A percentile compares a stretch with the other conserved stretches of the same genome.
Evolutionary conservation across 2,888 invertebrate species (phyloP).

Genomic region (Belgica antarctica): DNA sequence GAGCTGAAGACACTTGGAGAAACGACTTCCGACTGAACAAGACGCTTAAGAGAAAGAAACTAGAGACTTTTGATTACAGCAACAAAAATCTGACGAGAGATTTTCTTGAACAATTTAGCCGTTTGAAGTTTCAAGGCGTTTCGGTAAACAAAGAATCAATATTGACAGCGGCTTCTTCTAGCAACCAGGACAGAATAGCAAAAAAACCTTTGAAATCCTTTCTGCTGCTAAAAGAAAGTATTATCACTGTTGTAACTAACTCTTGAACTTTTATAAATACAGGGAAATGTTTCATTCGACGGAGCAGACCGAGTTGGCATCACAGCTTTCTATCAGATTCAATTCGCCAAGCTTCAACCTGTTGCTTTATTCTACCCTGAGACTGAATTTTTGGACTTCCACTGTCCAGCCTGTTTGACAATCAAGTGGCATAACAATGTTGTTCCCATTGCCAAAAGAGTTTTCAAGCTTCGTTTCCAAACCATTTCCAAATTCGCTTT

Average conservation of each 20-base stretch:
- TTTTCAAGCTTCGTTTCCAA: conserved; percentile 71
- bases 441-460: conserved; percentile 74
- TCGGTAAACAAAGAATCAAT: conserved; percentile 81
- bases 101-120: conserved; percentile 69
- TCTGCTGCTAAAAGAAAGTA: too few relatives aligned
- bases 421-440: conserved; percentile 74
- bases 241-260: too few relatives aligned
- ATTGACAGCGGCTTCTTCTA: too few relatives aligned
- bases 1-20: conserved; percentile 62
- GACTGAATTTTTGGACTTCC: conserved; percentile 62
- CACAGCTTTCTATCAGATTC: conserved; percentile 83
- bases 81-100: conserved; percentile 70
- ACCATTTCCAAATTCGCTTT: conserved; percentile 76
- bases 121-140: conserved; percentile 76
- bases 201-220: too few relatives aligned
- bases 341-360: conserved; percentile 69
- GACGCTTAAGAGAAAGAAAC: conserved; percentile 49
- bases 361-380: conserved; percentile 72
- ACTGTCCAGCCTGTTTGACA: conserved; percentile 67
- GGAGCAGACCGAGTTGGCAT: conserved; percentile 86
- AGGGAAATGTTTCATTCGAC: conserved; percentile 88
- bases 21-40: conserved; percentile 49
- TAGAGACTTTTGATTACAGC: conserved; percentile 70
- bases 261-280: conserved; percentile 47
- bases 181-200: too few relatives aligned